Base-by-base conservation (phyloP, 2,888 invertebrate species). In the Megastigmus dorsalis region DNA sequence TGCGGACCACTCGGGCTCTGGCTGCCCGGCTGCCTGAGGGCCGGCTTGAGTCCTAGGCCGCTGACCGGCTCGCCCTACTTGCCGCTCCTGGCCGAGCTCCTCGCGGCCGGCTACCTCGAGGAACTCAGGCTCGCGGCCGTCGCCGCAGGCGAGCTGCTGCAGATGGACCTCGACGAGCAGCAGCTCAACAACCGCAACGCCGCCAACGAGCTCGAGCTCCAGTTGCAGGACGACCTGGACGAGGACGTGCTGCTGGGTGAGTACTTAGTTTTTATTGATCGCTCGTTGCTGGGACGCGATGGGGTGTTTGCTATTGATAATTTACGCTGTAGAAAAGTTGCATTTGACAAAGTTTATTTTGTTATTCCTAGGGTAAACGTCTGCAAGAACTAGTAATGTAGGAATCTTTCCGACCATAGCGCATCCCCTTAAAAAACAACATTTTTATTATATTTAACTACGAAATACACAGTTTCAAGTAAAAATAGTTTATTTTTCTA, bases 211-310 rank as follows among this genome's bases (percentile, higher is more conserved):
- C 82, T 85, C 60, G 85, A 85, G 66, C 80, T 86, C 18, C 83
- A 84, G 45, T 80, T 86, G 13, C 80, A 83, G 20, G 80, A 76
- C 55, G 86, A 86, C 71, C 82, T 84, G 76, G 86, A 86, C 73
- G 87, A 88, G 78, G 86, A 85, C 67, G 85, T 84, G 43, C 84
- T 88, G 59, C 84, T 88, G 43, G 87, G 87, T 88, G 68, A 88
- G 87, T 82, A 48, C 3, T 70, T 55, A n/a, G n/a, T n/a, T n/a
- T n/a, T n/a, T n/a, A n/a, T n/a, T n/a, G n/a, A n/a, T n/a, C n/a
- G n/a, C n/a, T n/a, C n/a, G n/a, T n/a, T n/a, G n/a, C n/a, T n/a
- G n/a, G n/a, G n/a, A n/a, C n/a, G n/a, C n/a, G n/a, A n/a, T n/a
- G n/a, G n/a, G n/a, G n/a, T n/a, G n/a, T n/a, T n/a, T n/a, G n/a